Evolutionary conservation across 2,888 invertebrate genomes (phyloP), one percentile per base, ranked within the genome.

Genomic region (Hypercompe scribonia): DNA sequence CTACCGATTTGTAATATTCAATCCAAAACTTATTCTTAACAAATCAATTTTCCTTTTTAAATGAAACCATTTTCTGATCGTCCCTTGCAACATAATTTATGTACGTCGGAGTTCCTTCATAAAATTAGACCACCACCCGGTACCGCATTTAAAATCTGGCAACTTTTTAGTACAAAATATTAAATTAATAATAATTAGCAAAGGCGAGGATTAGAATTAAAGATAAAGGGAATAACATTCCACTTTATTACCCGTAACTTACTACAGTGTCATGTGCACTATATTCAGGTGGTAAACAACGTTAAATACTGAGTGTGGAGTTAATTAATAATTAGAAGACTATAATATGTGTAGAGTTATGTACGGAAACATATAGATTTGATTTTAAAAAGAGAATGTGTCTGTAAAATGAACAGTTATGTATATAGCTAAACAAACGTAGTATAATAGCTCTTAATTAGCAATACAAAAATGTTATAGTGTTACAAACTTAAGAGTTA

Each of bases 231-330:
- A 24, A 39, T 65, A 11, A 64, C 24, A 77, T 18, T 61, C 24
- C 50, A 54, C 70, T 50, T 39, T 69, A 76, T 76, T 80, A 82
- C 78, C 75, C 78, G 78, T 77, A 81, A 50, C 72, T 70, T 50
- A 46, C 58, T 64, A 68, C n/a, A 74, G 42, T 71, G 71, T 61
- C 54, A 42, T 75, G 81, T 82, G 78, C 74, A 78, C 71, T 73
- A 75, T 58, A 66, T 66, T 68, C 79, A 76, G 76, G 83, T 79
- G 79, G 78, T 81, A 75, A 77, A 74, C 31, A 78, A 75, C 73
- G 74, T 72, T 72, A 75, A 82, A 84, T 82, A 83, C 83, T 82
- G 80, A 54, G 68, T 70, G 72, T 74, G 42, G 61, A 61, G 58
- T 39, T 21, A 39, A 68, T 68, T 58, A 39, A 36, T 24, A 39